phyloP scores from a whole-genome alignment of 1,140 invertebrate species.

The Metopolophium dirhodum region DNA sequence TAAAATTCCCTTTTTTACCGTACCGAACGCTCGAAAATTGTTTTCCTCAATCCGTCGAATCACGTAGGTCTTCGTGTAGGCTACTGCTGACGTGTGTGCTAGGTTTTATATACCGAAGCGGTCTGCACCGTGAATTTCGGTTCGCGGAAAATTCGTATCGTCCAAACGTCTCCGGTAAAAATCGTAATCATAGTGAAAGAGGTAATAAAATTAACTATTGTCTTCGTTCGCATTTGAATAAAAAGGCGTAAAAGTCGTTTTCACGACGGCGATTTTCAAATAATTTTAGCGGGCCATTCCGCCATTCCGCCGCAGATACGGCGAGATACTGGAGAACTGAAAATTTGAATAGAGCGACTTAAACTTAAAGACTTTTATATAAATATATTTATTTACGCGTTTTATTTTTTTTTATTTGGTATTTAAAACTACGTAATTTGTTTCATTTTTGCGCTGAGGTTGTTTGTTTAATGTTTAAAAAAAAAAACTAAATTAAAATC shows the following conservation, averaged over 20 bases:
- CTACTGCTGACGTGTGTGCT: neutral
- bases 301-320: neutral
- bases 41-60: too few relatives aligned
- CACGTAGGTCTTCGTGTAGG: neutral
- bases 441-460: neutral
- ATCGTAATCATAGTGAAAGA: neutral
- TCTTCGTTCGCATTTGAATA: neutral
- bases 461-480: neutral
- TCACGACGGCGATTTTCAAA: neutral
- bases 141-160: neutral
- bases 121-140: neutral
- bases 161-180: neutral
- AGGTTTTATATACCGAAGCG: neutral
- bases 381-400: neutral
- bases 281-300: neutral
- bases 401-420: neutral
- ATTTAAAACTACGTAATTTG: neutral
- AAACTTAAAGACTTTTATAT: neutral
- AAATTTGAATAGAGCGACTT: neutral
- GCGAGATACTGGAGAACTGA: neutral
- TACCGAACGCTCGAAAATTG: neutral
- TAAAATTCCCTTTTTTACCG: neutral
- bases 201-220: constrained; percentile 16
- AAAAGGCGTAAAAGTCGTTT: neutral
- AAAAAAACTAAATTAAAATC: constrained; percentile 29